Base-by-base conservation (phyloP, 2,113 vertebrate species). In the Ageneiosus marmoratus region DNA sequence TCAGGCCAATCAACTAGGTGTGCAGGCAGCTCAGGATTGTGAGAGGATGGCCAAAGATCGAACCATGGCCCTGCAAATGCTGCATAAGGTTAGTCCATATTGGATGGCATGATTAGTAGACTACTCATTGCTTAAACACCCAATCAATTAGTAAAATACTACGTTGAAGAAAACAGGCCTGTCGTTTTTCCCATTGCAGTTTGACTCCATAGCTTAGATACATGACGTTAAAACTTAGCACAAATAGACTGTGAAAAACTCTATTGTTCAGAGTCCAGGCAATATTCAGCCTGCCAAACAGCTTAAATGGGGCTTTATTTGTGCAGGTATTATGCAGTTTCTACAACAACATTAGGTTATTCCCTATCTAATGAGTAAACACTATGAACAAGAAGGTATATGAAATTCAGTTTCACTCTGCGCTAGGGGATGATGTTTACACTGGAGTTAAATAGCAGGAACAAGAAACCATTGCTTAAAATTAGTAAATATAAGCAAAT, bases 1-100 rank as follows among this genome's bases (percentile, higher is more conserved):
- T 83, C 98, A 99, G 87, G 96, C 94, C 63, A 95, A 95, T 82
- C 96, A 98, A 91, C 89, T 98, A 80, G 94, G 92, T 15, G 80
- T 96, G 44, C 97, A 98, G 90, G 95, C 96, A 0, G 86, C 93
- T 29, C 95, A 95, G 86, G 98, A 98, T 84, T 94, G 94, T 0
- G 97, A 99, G 87, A 94, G 91, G 74, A 86, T 98, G 87, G 90
- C 88, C 22, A 92, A 93, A 84, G 96, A 98, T 86, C 93, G 94
- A 89, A 95, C 89, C 0, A 8, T 93, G 0, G 5, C 93, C 32
- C 88, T 97, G 82, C 95, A 97, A 91, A 94, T 96, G 83, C 91
- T 99, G 48, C 95, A 97, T 74, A 97, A 98, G 96, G 98, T 98
- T 41, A 60, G 56, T 41, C 20, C 32, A 24, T 55, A 55, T 7